Evolutionary conservation across 2,888 invertebrate genomes (phyloP).

Genomic region (Gnatocerus cornutus): DNA sequence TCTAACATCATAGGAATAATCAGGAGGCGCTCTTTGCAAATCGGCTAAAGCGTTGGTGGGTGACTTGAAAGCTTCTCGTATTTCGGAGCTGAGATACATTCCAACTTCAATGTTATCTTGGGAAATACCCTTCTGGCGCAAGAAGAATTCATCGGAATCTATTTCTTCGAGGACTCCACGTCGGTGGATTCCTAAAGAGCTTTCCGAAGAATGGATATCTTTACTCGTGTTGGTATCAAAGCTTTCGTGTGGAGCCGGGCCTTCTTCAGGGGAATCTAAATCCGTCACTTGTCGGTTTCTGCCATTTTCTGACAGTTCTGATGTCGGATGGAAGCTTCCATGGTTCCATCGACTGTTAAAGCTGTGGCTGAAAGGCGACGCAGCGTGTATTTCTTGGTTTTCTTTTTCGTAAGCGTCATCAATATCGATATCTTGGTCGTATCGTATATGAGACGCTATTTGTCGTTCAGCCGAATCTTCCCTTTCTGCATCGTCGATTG

Average conservation of each 20-base stretch:
- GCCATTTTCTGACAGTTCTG: slow-evolving; percentile 43
- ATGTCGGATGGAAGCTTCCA: slow-evolving; percentile 66
- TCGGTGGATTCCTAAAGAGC: slow-evolving; percentile 74
- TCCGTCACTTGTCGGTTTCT: slow-evolving; percentile 59
- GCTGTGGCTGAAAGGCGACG: slow-evolving; percentile 64
- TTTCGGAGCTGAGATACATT: slow-evolving; percentile 84
- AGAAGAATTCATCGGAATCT: slow-evolving; percentile 90
- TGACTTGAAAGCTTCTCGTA: slow-evolving; percentile 84
- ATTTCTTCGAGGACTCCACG: slow-evolving; percentile 87
- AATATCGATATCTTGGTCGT: slow-evolving; percentile 68
- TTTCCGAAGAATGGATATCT: slow-evolving; percentile 76
- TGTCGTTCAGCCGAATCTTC: slow-evolving; percentile 54
- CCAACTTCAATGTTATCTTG: slow-evolving; percentile 87
- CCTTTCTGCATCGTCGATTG: slow-evolving; percentile 59
- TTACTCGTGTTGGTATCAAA: slow-evolving; percentile 68
- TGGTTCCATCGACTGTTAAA: slow-evolving; percentile 67
- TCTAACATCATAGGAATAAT: slow-evolving; percentile 53
- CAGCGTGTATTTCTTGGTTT: slow-evolving; percentile 73
- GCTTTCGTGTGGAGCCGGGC: slow-evolving; percentile 67
- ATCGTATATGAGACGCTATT: slow-evolving; percentile 66
- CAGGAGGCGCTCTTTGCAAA: slow-evolving; percentile 67
- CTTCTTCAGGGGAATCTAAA: slow-evolving; percentile 61
- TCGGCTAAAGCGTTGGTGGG: slow-evolving; percentile 79
- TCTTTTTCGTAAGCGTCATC: slow-evolving; percentile 74
- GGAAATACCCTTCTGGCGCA: slow-evolving; percentile 87